A percentile compares a stretch with the other conserved stretches of the same genome.
Evolutionary conservation across 2,797 vertebrate genomes (phyloP).

Genomic region (Lepilemur septentrionalis): DNA sequence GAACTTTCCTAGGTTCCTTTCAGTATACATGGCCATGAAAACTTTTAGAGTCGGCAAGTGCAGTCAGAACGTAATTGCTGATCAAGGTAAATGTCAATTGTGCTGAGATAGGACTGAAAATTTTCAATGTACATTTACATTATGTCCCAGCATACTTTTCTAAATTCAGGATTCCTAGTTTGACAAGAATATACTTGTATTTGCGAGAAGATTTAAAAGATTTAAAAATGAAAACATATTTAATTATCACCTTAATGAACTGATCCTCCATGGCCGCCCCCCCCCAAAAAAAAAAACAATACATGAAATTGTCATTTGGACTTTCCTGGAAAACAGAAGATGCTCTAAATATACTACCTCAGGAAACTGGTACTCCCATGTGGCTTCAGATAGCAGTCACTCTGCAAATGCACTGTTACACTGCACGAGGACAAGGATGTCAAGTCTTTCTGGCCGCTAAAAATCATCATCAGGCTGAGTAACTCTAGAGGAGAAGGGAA

Average conservation of each 20-base stretch:
- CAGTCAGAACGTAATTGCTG: not conserved
- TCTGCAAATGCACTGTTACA: not conserved
- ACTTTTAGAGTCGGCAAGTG: not conserved
- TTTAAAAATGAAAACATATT: constrained; percentile 32
- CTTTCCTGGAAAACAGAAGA: not conserved
- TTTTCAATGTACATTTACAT: not conserved
- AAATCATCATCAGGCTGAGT: not conserved
- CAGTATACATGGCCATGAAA: not conserved
- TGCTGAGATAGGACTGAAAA: not conserved
- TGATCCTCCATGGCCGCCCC: not conserved
- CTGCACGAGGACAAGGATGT: not conserved
- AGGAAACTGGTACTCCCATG: not conserved
- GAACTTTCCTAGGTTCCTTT: not conserved
- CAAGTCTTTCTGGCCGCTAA: not conserved
- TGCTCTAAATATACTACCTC: not conserved
- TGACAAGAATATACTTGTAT: not conserved
- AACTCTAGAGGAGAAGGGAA: not conserved
- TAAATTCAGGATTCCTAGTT: constrained; percentile 5
- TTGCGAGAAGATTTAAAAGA: not conserved
- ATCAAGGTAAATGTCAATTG: not conserved
- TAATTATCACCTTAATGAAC: not conserved
- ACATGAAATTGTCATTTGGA: not conserved
- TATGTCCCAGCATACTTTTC: not conserved
- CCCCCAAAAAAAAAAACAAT: not conserved
- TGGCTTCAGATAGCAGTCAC: not conserved